Percentiles rank a stretch among this genome's conserved stretches.
Evolutionary conservation across 1,140 invertebrate genomes (phyloP).

Genomic region (Cardiocondyla obscurior): DNA sequence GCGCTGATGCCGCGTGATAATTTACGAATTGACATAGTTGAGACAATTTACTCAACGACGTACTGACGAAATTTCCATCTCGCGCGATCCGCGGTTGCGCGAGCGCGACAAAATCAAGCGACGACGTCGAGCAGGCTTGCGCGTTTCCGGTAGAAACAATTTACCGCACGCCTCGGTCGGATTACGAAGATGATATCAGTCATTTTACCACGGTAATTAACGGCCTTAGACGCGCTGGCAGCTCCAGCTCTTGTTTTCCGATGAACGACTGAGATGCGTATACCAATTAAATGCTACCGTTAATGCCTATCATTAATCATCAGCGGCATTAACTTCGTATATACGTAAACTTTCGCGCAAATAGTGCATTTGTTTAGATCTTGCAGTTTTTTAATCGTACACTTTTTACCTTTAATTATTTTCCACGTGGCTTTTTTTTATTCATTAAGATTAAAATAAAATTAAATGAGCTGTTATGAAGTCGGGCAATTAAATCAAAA

Average conservation of each 20-base stretch:
- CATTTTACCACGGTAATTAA: constrained; percentile 76
- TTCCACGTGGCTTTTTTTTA: not conserved
- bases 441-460: not conserved
- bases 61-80: constrained; percentile 37
- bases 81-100: constrained; percentile 28
- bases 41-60: constrained; percentile 20
- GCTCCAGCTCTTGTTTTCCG: constrained; percentile 56
- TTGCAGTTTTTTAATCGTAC: not conserved
- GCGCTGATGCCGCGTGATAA: not conserved
- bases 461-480: constrained; percentile 2
- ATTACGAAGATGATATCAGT: constrained; percentile 71
- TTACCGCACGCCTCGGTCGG: constrained; percentile 38
- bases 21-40: constrained; percentile 10
- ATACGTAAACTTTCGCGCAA: constrained; percentile 17
- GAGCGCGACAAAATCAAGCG: constrained; percentile 14
- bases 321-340: too few species aligned
- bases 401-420: not conserved
- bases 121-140: not conserved
- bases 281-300: constrained; percentile 52
- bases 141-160: constrained; percentile 65
- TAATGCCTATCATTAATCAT: constrained; percentile 59
- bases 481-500: not conserved
- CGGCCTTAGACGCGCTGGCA: constrained; percentile 42
- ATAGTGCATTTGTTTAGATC: not conserved
- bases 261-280: constrained; percentile 30